These are phyloP conservation scores for Palythoa grandis DNA, from an alignment of 92 coral and sea anemone genomes.

Conservation along the genomic window DNA sequence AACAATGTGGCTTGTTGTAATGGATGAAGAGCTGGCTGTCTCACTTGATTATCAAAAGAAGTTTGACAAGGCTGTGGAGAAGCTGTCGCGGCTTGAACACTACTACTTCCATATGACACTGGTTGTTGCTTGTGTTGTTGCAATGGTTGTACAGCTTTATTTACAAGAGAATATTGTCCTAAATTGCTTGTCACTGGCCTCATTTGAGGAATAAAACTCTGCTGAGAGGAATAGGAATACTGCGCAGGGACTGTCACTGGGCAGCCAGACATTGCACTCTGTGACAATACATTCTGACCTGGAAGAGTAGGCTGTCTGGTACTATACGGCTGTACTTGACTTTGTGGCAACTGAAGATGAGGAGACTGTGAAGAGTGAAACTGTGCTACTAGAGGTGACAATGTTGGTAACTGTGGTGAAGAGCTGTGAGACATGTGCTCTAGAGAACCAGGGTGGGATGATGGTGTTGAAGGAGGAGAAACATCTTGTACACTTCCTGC, in stretches of 20 bases:
- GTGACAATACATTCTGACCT: slow-evolving; percentile 61
- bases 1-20: slow-evolving; percentile 96
- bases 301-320: slow-evolving; percentile 59
- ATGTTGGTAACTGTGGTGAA: slow-evolving; percentile 83
- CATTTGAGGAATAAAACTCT: slow-evolving; percentile 58
- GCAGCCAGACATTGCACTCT: slow-evolving; percentile 61
- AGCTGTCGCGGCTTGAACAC: slow-evolving; percentile 19
- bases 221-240: slow-evolving; percentile 62
- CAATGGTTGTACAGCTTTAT: slow-evolving; percentile 59
- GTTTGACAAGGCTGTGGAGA: slow-evolving; percentile 58
- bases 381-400: slow-evolving; percentile 79
- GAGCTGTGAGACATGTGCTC: slow-evolving; percentile 74
- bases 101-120: slow-evolving; percentile 40
- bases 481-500: slow-evolving; percentile 94
- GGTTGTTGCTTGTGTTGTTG: slow-evolving; percentile 52
- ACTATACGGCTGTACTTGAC: slow-evolving; percentile 60
- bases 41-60: slow-evolving; percentile 61
- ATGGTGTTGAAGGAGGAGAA: slow-evolving; percentile 97
- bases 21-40: slow-evolving; percentile 91
- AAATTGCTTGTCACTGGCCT: slow-evolving; percentile 56
- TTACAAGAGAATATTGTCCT: slow-evolving; percentile 79
- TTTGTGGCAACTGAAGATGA: slow-evolving; percentile 56
- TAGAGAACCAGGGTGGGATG: slow-evolving; percentile 75
- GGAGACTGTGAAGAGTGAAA: slow-evolving; percentile 78
- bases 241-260: slow-evolving; percentile 62